Base-by-base conservation (phyloP, 30 jellyfish, hydroid and myxozoan species). In the Aurelia coerulea region DNA sequence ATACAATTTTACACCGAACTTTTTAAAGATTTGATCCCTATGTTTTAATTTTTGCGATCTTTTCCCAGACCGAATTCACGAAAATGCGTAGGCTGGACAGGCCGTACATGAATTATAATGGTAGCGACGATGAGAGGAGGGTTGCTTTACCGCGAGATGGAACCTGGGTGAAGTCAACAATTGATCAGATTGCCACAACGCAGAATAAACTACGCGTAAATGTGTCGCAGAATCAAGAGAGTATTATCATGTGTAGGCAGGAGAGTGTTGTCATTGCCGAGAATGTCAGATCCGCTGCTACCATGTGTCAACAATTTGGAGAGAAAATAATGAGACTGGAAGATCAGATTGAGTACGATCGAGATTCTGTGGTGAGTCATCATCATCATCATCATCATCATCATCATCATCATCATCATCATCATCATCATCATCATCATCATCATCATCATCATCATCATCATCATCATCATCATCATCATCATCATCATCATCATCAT, bases 201-300 rank as follows among this genome's bases (percentile, higher is more conserved):
- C 93, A 84, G 56, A 73, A 84, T 68, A 58, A 84, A 35, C 56
- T 84, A 13, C 37, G 93, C 16, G 76, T 65, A 12, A 84, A 33
- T n/a, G 93, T 84, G 51, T 56, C 93, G 63, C 87, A 73, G 46
- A 84, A 84, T 33, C 63, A 35, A 17, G 88, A 84, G 19, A 84
- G 49, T 62, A 84, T 74, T 46, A 10, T 62, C 32, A 10, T 84
- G 46, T 67, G 87, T 56, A 73, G 93, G 51, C 82, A 74, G 50
- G 93, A 84, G 34, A 84, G 60, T 49, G 88, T 84, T 13, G 82
- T 78, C 14, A 67, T 84, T 63, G 93, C 93, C 1, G 93, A 84
- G 42, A 84, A 84, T 42, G 33, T 84, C 10, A 63, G 93, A 12
- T 68, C 88, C 16, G 93, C 93, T 32, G 87, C 80, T 14, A 34